These are phyloP conservation scores for Pocillopora damicornis DNA, from an alignment of 64 coral and sea anemone genomes.

Conservation along the genomic window DNA sequence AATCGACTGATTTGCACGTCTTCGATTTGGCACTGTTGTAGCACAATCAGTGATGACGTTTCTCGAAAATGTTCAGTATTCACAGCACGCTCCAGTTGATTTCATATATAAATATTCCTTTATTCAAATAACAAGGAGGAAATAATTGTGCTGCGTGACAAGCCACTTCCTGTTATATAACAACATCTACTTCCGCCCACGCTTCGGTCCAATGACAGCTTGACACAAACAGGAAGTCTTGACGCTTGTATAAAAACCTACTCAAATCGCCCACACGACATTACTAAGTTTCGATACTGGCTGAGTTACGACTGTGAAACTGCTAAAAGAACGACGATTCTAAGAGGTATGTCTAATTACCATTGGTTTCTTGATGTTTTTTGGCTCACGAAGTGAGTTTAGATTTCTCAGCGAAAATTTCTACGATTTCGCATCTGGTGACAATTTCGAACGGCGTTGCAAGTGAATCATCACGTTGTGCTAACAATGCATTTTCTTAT, in stretches of 20 bases:
- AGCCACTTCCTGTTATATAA: conserved; percentile 21
- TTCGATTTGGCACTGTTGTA: background rate
- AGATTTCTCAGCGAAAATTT: background rate
- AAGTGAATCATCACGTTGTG: background rate
- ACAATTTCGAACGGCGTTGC: background rate
- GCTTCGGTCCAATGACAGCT: background rate
- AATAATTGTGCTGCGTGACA: conserved; percentile 21
- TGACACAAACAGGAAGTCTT: conserved; percentile 47
- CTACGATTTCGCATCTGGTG: background rate
- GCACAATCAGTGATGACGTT: background rate
- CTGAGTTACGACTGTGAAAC: background rate
- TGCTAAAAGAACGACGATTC: background rate
- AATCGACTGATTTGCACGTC: background rate
- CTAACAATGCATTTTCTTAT: background rate
- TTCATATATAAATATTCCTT: background rate
- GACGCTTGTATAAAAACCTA: background rate
- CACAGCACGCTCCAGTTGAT: background rate
- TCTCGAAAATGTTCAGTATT: background rate
- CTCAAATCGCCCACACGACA: background rate
- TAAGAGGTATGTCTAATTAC: background rate
- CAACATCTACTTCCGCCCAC: conserved; percentile 31
- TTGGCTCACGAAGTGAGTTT: background rate
- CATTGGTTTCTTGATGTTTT: background rate
- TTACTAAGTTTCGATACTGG: conserved; percentile 5
- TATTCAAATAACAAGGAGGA: background rate